These are phyloP conservation scores for Acanthosepion lycidas DNA, from an alignment of 2,888 invertebrate genomes.

Conservation along the genomic window DNA sequence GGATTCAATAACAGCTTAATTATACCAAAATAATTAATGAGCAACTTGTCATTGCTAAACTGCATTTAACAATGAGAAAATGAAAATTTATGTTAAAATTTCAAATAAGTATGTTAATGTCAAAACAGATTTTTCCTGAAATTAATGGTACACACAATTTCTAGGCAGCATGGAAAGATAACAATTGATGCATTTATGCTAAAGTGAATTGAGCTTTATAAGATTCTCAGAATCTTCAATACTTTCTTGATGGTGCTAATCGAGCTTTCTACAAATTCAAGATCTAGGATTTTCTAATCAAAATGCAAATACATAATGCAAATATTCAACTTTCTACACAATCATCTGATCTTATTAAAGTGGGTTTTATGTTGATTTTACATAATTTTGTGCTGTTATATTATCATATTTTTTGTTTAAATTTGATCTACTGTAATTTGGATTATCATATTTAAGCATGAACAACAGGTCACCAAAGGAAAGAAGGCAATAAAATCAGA, in stretches of 20 bases:
- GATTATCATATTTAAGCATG: not conserved
- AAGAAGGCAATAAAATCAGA: not conserved
- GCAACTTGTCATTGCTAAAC: no score
- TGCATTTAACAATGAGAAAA: no score
- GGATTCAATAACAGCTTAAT: no score
- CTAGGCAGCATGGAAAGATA: not conserved
- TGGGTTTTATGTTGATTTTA: not conserved
- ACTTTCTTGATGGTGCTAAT: not conserved
- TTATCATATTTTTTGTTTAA: no score
- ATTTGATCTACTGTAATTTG: not conserved
- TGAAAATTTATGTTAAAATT: no score
- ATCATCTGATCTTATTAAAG: not conserved
- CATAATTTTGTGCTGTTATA: not conserved
- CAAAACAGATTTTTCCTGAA: not conserved
- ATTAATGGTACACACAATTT: not conserved
- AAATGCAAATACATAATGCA: not conserved
- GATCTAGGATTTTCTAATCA: not conserved
- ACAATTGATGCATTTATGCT: not conserved
- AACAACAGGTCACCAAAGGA: not conserved
- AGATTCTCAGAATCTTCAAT: not conserved
- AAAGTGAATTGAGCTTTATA: no score
- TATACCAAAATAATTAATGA: no score
- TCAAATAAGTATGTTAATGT: no score
- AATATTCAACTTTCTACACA: not conserved
- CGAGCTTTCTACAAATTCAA: constrained; percentile 22